Evolutionary conservation across 2,888 invertebrate species (phyloP).

Genomic region (Dynastes grantii): DNA sequence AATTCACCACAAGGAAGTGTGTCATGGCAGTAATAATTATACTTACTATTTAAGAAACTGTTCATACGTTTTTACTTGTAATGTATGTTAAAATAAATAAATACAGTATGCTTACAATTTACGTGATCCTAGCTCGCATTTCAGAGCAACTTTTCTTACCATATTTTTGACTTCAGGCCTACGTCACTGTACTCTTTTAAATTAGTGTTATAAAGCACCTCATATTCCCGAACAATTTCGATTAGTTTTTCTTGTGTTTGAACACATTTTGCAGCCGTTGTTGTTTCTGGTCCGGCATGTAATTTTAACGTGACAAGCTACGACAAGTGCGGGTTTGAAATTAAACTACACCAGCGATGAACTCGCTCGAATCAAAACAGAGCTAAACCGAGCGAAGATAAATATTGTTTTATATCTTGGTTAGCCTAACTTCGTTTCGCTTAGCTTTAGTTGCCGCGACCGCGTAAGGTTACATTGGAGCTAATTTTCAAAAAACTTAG

Average conservation of each 20-base stretch:
- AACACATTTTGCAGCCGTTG: constrained; percentile 5
- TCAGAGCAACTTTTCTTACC: constrained; percentile 15
- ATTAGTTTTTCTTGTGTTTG: constrained; percentile 22
- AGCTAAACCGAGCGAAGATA: constrained; percentile 13
- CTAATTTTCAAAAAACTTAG: too few species aligned
- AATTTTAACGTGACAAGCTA: neutral
- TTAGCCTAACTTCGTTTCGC: constrained; percentile 11
- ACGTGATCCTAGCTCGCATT: neutral
- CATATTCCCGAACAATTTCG: constrained; percentile 19
- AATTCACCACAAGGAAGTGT: neutral
- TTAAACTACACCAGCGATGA: constrained; percentile 22
- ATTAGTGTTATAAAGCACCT: constrained; percentile 1
- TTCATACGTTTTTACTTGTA: too few species aligned
- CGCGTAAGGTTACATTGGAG: too few species aligned
- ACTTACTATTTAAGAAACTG: too few species aligned
- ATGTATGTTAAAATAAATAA: too few species aligned
- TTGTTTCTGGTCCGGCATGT: neutral
- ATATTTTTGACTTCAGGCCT: constrained; percentile 14
- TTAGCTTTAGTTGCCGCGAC: neutral
- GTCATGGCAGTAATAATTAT: too few species aligned
- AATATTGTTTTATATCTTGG: constrained; percentile 18
- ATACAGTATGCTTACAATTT: neutral
- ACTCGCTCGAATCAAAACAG: constrained; percentile 19
- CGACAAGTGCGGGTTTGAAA: constrained; percentile 1
- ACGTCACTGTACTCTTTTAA: constrained; percentile 29